Percentiles rank a stretch among this genome's conserved stretches.
Conservation (phyloP, 2,888 invertebrate genomes). For the Andrena trimmerana region DNA sequence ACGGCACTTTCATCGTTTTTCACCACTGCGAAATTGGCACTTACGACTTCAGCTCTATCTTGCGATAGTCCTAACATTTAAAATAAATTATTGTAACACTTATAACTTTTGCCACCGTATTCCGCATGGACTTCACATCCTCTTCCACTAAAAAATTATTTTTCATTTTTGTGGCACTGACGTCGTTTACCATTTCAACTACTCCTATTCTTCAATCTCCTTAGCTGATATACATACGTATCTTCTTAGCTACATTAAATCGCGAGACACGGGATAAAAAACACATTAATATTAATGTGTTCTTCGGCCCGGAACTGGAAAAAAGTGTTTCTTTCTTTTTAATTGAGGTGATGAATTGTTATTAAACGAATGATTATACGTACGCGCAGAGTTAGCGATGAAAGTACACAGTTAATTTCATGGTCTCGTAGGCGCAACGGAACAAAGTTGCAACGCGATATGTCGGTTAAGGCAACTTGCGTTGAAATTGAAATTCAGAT, state of each 20-base stretch:
- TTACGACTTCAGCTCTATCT: no score
- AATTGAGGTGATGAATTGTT: not conserved
- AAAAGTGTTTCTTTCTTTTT: not conserved
- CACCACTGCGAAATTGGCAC: no score
- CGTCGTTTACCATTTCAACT: no score
- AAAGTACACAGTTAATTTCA: slow-evolving; percentile 2
- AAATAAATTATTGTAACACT: no score
- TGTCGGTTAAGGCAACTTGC: not conserved
- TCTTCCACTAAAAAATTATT: no score
- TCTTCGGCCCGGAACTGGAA: not conserved
- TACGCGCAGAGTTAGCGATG: not conserved
- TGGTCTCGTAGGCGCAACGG: not conserved
- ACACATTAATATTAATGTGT: not conserved
- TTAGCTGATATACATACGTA: not conserved
- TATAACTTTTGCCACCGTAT: no score
- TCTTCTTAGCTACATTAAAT: not conserved
- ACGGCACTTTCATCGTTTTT: no score
- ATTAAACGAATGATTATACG: not conserved
- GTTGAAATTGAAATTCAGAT: not conserved
- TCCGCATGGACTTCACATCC: no score
- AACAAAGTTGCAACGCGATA: slow-evolving; percentile 4
- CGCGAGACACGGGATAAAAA: not conserved
- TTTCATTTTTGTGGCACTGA: no score
- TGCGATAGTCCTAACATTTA: no score
- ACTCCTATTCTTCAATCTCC: not conserved